These are phyloP conservation scores for Norana najaformis DNA, from an alignment of 2,888 invertebrate genomes.

Conservation along the genomic window DNA sequence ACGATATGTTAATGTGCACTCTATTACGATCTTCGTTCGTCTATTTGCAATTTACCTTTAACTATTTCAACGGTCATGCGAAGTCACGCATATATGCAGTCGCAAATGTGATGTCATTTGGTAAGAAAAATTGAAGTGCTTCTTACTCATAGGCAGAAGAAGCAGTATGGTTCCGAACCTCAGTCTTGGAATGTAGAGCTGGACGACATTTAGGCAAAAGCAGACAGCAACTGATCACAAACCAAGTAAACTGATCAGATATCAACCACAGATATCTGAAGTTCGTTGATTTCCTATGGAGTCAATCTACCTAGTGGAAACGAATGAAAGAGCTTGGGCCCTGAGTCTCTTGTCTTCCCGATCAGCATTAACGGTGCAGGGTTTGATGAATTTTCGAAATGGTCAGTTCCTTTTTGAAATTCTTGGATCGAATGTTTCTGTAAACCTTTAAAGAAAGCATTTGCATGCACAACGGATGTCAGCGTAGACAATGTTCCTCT, in stretches of 20 bases:
- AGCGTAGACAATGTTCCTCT: neutral
- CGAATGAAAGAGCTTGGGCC: neutral
- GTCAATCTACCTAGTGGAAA: neutral
- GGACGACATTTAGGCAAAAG: neutral
- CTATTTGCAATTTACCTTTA: neutral
- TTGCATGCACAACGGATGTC: neutral
- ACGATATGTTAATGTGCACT: neutral
- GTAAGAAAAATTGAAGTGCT: neutral
- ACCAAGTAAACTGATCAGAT: neutral
- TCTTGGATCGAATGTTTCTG: neutral
- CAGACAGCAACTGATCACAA: neutral
- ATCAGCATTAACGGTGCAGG: neutral
- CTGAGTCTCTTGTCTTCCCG: neutral
- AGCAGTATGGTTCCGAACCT: neutral
- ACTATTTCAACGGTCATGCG: neutral
- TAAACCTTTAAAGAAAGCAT: neutral
- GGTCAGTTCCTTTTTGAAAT: neutral
- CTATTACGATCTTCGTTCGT: neutral
- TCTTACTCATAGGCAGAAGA: neutral
- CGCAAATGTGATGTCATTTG: neutral
- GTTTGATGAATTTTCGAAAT: neutral
- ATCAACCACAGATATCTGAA: neutral
- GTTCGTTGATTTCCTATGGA: neutral
- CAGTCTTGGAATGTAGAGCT: neutral
- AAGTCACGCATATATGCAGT: neutral